Evolutionary conservation across 2,888 invertebrate genomes (phyloP), one percentile per base, ranked within the genome.

Genomic region (Pyralis farinalis): DNA sequence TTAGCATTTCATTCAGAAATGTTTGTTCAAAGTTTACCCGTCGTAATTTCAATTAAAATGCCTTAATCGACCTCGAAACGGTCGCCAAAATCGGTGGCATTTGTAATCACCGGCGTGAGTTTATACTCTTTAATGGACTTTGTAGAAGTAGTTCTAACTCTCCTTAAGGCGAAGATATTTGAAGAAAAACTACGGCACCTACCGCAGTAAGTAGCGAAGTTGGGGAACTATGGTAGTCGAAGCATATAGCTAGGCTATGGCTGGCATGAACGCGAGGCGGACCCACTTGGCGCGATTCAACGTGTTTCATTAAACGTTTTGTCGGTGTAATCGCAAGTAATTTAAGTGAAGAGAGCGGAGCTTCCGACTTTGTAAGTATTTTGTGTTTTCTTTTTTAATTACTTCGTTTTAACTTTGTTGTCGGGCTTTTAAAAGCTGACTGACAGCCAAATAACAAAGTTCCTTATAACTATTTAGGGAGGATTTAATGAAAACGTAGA

Each of bases 341-440:
- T 87, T 87, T 87, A 86, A 87, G 81, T 85, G 86, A 84, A 86
- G 87, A 86, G 85, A 83, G 82, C 79, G 78, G 77, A 77, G 84
- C 85, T 86, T 86, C 87, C 85, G 85, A 88, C 85, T 87, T 86
- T 82, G 83, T 84, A 84, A 87, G 86, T 84, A 87, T 87, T 87
- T 85, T 87, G 85, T 85, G 84, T 86, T 87, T 86, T 86, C 86
- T 86, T 87, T 87, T 87, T 87, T 88, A 88, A 86, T 87, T 87
- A 87, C 86, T 85, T 87, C 83, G 86, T 87, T 87, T 85, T 81
- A 88, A 88, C 86, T 88, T 87, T 82, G 86, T 84, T 85, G 84
- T 71, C 70, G 73, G 74, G 77, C 77, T 83, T 81, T 85, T 84
- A 83, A 86, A 86, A 82, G 81, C 82, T 84, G 83, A 87, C 87